Conservation (phyloP, 2,113 vertebrate genomes). For the Ailurus styani region DNA sequence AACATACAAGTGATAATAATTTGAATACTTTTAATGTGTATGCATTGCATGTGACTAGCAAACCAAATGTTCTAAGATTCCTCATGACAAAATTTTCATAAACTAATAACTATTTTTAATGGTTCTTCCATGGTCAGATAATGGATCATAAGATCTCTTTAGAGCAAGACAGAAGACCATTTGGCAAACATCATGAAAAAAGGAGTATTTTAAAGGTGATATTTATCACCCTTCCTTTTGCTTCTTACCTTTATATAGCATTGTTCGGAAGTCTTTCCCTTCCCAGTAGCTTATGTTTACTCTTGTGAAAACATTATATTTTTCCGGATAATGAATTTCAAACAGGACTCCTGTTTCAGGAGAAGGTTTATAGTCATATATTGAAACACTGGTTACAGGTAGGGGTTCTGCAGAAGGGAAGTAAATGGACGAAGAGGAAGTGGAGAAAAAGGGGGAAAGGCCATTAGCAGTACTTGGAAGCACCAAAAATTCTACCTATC, state of each 20-base stretch:
- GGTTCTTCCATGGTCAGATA: not conserved
- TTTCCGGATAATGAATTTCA: slow-evolving; percentile 90
- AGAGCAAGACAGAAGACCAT: not conserved
- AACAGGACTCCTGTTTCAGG: slow-evolving; percentile 96
- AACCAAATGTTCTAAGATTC: not conserved
- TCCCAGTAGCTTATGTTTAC: slow-evolving; percentile 98
- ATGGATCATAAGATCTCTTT: not conserved
- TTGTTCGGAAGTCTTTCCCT: slow-evolving; percentile 86
- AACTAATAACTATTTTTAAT: slow-evolving; percentile 25
- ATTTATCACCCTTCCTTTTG: not conserved
- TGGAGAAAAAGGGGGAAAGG: not conserved
- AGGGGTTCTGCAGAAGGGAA: slow-evolving; percentile 86
- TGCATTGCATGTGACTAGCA: not conserved
- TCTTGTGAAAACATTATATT: slow-evolving; percentile 92
- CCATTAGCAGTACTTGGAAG: not conserved
- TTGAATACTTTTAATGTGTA: not conserved
- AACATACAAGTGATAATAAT: not conserved
- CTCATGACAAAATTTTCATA: not conserved
- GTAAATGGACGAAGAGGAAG: slow-evolving; percentile 27
- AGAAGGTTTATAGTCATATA: slow-evolving; percentile 91
- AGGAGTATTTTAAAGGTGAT: not conserved
- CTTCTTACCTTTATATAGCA: slow-evolving; percentile 94
- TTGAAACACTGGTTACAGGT: slow-evolving; percentile 88
- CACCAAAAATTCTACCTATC: not conserved
- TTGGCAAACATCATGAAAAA: not conserved